phyloP scores from a whole-genome alignment of 2,797 vertebrate species.

The Spondyliosoma cantharus region DNA sequence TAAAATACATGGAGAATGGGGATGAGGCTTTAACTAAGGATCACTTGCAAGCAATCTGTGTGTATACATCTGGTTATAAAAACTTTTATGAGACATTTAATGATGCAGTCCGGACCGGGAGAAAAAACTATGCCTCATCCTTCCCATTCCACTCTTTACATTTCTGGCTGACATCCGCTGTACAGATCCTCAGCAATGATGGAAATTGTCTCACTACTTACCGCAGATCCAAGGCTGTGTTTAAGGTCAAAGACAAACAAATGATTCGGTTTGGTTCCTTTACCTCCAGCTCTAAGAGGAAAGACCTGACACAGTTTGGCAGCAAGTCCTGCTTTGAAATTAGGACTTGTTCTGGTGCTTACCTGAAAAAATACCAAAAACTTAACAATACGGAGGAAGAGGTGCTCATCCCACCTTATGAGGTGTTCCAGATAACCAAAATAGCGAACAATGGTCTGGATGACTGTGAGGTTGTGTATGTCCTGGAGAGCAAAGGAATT shows the following conservation, averaged over 20 bases:
- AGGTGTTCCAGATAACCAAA: constrained; percentile 19
- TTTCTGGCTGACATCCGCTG: constrained; percentile 41
- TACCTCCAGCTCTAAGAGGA: neutral
- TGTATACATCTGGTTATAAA: neutral
- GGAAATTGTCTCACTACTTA: neutral
- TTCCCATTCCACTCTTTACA: constrained; percentile 45
- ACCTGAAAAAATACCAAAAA: neutral
- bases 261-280: constrained; percentile 47
- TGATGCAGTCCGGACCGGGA: neutral
- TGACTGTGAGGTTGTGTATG: neutral
- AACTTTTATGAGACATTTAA: neutral
- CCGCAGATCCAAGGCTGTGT: accelerated
- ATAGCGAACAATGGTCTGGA: accelerated
- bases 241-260: neutral
- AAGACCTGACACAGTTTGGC: neutral
- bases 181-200: constrained; percentile 26
- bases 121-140: accelerated
- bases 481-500: neutral
- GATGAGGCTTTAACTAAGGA: neutral
- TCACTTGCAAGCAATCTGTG: constrained; percentile 39
- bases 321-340: constrained; percentile 37
- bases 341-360: constrained; percentile 31
- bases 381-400: accelerated
- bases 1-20: accelerated
- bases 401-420: constrained; percentile 53